A percentile compares a stretch with the other conserved stretches of the same genome.
Evolutionary conservation across 2,113 vertebrate genomes (phyloP).

Genomic region (Glaucomys volans): DNA sequence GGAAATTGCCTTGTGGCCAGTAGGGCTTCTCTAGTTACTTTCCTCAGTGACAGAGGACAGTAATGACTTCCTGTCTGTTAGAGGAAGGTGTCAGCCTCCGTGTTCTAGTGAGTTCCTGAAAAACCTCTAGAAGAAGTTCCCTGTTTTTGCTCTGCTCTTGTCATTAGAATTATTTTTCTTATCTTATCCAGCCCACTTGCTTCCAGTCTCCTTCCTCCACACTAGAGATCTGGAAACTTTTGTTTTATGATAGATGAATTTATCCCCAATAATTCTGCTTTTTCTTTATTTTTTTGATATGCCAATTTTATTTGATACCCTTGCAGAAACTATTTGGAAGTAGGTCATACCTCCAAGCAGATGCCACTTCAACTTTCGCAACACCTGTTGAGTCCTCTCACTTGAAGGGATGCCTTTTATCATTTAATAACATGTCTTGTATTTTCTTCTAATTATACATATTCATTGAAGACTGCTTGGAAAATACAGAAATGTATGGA

Average conservation of each 20-base stretch:
- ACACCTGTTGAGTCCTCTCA: neutral
- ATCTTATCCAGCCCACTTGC: neutral
- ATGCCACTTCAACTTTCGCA: constrained; percentile 28
- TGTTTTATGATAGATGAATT: neutral
- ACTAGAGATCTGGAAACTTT: constrained; percentile 49
- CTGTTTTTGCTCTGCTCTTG: constrained; percentile 38
- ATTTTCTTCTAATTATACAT: constrained; percentile 41
- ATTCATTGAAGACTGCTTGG: constrained; percentile 29
- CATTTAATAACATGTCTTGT: constrained; percentile 5
- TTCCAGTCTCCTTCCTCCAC: neutral
- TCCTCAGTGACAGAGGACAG: constrained; percentile 56
- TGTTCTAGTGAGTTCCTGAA: constrained; percentile 36
- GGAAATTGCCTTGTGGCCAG: constrained; percentile 66
- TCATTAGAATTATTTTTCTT: neutral
- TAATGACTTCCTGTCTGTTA: constrained; percentile 63
- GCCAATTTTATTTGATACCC: neutral
- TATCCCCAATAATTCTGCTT: neutral
- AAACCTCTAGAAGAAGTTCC: constrained; percentile 5
- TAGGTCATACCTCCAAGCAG: neutral
- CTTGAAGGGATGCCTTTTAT: neutral
- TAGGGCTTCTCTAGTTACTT: constrained; percentile 69
- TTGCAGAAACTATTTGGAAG: constrained; percentile 25
- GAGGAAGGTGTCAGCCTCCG: constrained; percentile 34
- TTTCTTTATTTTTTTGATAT: neutral
- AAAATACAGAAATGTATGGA: constrained; percentile 35